Evolutionary conservation across 1,140 invertebrate species (phyloP).

Genomic region (Ephestia elutella): DNA sequence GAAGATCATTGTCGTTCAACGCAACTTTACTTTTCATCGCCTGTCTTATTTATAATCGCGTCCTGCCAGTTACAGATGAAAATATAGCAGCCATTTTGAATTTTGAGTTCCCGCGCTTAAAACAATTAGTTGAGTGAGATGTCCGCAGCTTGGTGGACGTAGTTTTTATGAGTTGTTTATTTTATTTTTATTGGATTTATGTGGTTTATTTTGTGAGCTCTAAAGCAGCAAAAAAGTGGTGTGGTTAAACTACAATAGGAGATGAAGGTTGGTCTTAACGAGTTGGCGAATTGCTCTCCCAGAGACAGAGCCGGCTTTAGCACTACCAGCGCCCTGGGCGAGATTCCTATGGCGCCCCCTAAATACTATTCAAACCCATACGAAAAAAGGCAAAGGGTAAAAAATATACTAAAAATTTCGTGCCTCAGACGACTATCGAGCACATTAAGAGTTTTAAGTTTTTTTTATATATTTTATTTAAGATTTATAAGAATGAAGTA

Average conservation of each 20-base stretch:
- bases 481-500: no score
- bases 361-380: no score
- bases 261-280: background rate
- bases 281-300: no score
- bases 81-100: constrained; percentile 58
- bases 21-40: constrained; percentile 67
- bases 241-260: background rate
- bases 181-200: constrained; percentile 19
- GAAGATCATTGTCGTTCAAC: constrained; percentile 61
- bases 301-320: no score
- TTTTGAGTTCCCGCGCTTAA: constrained; percentile 64
- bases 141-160: constrained; percentile 57
- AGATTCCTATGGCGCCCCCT: no score
- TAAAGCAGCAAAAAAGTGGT: no score
- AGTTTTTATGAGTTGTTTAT: constrained; percentile 43
- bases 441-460: no score
- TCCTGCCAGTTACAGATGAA: constrained; percentile 57
- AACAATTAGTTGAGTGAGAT: constrained; percentile 72
- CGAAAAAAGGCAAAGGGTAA: no score
- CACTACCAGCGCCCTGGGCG: no score
- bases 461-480: no score
- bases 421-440: no score
- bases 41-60: constrained; percentile 62
- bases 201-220: constrained; percentile 8
- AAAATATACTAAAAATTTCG: no score